These are phyloP conservation scores for Nephila pilipes DNA, from an alignment of 1,140 invertebrate genomes.

Conservation along the genomic window DNA sequence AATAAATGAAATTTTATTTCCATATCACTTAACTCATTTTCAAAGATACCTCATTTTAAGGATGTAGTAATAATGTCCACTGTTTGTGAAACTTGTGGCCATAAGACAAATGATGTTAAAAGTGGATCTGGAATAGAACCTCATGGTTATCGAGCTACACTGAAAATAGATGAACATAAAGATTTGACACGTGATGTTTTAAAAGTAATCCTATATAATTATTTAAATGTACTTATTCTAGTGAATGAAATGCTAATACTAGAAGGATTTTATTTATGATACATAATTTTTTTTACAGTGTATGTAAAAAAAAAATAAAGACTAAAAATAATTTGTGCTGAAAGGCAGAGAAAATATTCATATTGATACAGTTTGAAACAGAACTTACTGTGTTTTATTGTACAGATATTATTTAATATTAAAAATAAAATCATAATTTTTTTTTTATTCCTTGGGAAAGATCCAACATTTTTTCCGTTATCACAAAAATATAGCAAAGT, in stretches of 20 bases:
- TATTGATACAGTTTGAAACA: too few species aligned
- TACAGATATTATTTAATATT: too few species aligned
- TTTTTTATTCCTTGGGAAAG: too few species aligned
- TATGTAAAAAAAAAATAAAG: too few species aligned
- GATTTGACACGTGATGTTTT: conserved; percentile 96
- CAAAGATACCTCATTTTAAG: conserved; percentile 97
- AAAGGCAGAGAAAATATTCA: too few species aligned
- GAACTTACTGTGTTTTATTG: too few species aligned
- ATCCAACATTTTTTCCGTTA: too few species aligned
- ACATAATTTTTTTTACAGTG: background rate
- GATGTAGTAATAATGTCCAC: conserved; percentile 98
- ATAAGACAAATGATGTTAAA: conserved; percentile 97
- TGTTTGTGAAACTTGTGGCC: conserved; percentile 93
- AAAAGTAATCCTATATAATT: conserved; percentile 85
- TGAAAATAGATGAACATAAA: conserved; percentile 87
- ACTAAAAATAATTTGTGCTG: background rate
- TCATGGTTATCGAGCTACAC: conserved; percentile 89
- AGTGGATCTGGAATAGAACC: conserved; percentile 94
- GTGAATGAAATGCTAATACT: background rate
- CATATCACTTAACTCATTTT: conserved; percentile 65
- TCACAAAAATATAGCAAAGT: too few species aligned
- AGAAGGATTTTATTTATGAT: too few species aligned
- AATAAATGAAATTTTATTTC: too few species aligned
- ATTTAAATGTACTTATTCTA: background rate
- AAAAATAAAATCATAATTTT: too few species aligned